These are phyloP conservation scores for Avahi laniger DNA, from an alignment of 2,797 vertebrate genomes.

Conservation along the genomic window DNA sequence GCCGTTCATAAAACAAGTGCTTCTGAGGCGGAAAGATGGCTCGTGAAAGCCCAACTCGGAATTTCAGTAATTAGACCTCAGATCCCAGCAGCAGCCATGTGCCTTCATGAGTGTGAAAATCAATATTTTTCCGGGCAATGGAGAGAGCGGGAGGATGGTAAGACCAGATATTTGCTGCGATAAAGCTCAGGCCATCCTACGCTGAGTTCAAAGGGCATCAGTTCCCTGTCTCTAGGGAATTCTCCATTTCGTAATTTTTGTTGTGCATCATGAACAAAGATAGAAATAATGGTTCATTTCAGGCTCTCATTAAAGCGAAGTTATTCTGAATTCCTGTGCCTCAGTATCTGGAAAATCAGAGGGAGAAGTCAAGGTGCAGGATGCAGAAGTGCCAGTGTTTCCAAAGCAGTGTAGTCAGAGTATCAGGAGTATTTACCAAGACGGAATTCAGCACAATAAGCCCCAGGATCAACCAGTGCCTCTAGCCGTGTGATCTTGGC, in stretches of 20 bases:
- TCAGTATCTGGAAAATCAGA: neutral
- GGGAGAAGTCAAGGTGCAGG: neutral
- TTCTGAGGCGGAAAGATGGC: constrained; percentile 59
- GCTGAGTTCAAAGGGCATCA: neutral
- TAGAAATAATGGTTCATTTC: neutral
- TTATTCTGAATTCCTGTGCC: neutral
- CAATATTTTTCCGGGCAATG: neutral
- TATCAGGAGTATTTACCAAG: neutral
- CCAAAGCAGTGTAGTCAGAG: neutral
- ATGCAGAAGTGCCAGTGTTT: neutral
- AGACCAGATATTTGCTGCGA: neutral
- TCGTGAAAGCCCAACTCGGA: constrained; percentile 29
- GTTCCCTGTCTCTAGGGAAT: neutral
- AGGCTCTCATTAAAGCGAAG: neutral
- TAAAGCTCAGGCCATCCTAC: neutral
- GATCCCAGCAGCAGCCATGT: neutral
- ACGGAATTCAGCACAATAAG: neutral
- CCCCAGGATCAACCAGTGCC: neutral
- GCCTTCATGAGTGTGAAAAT: constrained; percentile 48
- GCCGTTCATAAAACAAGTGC: constrained; percentile 46
- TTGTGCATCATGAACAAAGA: neutral
- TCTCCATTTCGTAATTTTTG: neutral
- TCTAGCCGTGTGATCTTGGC: neutral
- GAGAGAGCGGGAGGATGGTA: neutral
- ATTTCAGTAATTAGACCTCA: constrained; percentile 31